phyloP scores from a whole-genome alignment of 2,113 vertebrate genomes.

The Muscicapa adusta region DNA sequence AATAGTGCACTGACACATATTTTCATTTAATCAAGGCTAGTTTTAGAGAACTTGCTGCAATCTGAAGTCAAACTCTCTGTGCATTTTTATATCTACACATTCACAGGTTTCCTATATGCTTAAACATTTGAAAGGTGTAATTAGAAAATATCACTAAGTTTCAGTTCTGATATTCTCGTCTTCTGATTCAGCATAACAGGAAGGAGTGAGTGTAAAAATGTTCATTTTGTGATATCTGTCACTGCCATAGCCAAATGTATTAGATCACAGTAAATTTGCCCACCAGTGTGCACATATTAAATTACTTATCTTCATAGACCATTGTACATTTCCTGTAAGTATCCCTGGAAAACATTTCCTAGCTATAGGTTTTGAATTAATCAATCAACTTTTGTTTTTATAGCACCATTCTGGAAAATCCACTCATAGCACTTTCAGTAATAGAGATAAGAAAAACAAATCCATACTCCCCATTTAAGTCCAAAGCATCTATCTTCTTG shows the following conservation, averaged over 20 bases:
- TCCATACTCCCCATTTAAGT: constrained; percentile 69
- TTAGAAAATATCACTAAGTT: neutral
- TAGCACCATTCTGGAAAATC: constrained; percentile 70
- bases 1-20: neutral
- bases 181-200: neutral
- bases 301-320: neutral
- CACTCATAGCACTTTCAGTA: constrained; percentile 68
- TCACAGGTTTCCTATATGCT: neutral
- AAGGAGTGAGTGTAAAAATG: neutral
- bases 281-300: neutral
- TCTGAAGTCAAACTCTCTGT: neutral
- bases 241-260: neutral
- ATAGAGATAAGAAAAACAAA: constrained; percentile 62
- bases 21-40: neutral
- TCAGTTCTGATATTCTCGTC: neutral
- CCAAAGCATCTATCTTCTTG: constrained; percentile 65
- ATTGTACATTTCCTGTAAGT: constrained; percentile 39
- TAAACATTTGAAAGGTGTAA: neutral
- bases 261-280: neutral
- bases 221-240: neutral
- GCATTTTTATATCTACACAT: neutral
- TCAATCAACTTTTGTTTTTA: constrained; percentile 75
- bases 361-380: constrained; percentile 59
- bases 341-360: constrained; percentile 44
- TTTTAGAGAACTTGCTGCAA: neutral